phyloP scores from a whole-genome alignment of 2,797 vertebrate genomes.

The Apodemus agrarius region DNA sequence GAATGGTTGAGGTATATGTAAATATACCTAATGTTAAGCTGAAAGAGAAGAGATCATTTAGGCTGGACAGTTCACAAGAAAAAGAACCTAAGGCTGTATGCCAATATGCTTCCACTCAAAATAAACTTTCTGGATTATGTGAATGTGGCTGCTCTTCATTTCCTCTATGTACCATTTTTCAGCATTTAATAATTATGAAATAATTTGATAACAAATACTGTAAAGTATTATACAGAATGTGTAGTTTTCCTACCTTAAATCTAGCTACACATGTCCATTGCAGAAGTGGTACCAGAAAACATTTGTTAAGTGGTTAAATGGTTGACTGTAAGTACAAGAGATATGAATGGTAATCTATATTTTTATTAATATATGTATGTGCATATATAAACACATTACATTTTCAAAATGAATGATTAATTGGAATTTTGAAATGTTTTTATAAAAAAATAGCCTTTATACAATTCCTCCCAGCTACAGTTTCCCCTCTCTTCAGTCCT shows the following conservation, averaged over 20 bases:
- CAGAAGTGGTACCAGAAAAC: not conserved
- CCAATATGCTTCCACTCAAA: not conserved
- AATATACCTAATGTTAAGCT: not conserved
- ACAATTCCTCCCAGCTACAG: no score
- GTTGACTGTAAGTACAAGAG: not conserved
- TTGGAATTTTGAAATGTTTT: not conserved
- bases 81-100: not conserved
- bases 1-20: not conserved
- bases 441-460: not conserved
- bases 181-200: constrained; percentile 3
- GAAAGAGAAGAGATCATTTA: not conserved
- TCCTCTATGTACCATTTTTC: not conserved
- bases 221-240: not conserved
- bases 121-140: not conserved
- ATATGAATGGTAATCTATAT: not conserved
- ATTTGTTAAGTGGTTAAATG: not conserved
- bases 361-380: not conserved
- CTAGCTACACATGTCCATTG: not conserved
- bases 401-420: not conserved
- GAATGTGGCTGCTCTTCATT: not conserved
- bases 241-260: not conserved
- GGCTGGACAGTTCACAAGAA: not conserved
- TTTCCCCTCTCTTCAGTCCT: not conserved
- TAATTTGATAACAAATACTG: not conserved
- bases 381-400: not conserved